Evolutionary conservation across 2,888 invertebrate species (phyloP).

Genomic region (Pachydiplax longipennis): DNA sequence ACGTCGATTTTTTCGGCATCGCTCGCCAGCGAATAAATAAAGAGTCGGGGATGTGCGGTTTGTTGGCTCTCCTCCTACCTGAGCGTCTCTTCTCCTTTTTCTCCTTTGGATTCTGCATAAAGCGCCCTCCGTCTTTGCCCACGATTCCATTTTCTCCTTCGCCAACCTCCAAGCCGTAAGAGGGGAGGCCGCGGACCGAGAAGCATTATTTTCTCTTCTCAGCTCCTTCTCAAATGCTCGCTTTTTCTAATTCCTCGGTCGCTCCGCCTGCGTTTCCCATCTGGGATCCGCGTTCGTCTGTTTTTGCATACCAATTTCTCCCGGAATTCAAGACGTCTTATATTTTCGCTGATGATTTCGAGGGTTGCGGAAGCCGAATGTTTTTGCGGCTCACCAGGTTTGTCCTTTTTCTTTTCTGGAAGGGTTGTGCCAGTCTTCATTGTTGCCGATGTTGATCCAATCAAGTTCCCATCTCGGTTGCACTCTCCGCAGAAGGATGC

Average conservation of each 20-base stretch:
- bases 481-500: no score
- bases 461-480: no score
- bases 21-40: neutral
- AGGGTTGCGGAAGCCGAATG: no score
- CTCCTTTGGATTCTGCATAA: neutral
- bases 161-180: neutral
- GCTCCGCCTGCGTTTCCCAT: neutral
- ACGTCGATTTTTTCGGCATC: neutral
- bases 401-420: no score
- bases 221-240: neutral
- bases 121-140: neutral
- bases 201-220: neutral
- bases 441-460: no score
- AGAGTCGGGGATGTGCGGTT: neutral
- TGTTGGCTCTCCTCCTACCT: neutral
- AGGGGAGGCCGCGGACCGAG: no score
- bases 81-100: neutral
- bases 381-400: no score
- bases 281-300: no score
- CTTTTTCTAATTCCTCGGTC: neutral
- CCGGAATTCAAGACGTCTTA: no score
- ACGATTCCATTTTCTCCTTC: neutral
- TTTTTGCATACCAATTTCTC: no score
- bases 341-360: no score
- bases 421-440: no score